Base-by-base conservation (phyloP, 2,888 invertebrate species). In the Polyploca ridens region DNA sequence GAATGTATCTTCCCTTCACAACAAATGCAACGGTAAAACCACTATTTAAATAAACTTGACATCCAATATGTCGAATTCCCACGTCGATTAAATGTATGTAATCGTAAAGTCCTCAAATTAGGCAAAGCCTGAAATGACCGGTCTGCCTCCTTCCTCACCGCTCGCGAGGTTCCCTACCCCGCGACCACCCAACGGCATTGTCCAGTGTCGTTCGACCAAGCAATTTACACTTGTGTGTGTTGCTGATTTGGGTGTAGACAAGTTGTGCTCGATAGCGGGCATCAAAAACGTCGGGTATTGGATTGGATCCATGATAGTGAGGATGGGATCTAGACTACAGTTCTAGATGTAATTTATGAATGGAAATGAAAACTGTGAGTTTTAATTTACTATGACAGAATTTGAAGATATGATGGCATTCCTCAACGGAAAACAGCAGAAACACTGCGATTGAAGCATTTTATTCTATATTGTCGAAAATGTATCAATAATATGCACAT, bases 131-230 rank as follows among this genome's bases (percentile, higher is more conserved):
- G 84, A 80, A 82, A 78, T 73, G 77, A 67, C 78, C 75, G 77
- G 69, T 61, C 44, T 27, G 41, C 19, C 49, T 16, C 63, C 65
- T 64, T 61, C 66, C 64, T 27, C 58, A 33, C 33, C 61, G 41
- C 46, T 13, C 54, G 8, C 46, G 46, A 46, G n/a, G 46, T n/a
- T n/a, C 49, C 44, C 41, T 41, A 33, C 60, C 58, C 70, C 62
- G 63, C 82, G 88, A 89, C 89, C 89, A 89, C 89, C 88, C 89
- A 87, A 75, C 70, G 78, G 78, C 79, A 85, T 85, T 86, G 87
- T 87, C 74, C 83, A 73, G 72, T 81, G 87, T 82, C 85, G 81
- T 73, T 82, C 77, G 82, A 82, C 81, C 83, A 80, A 71, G 78
- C 82, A 77, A 79, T 84, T 81, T 78, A 61, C 61, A 61, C 72